These are phyloP conservation scores for Caenorhabditis sp. DNA, from an alignment of 2,888 invertebrate genomes.

Conservation along the genomic window DNA sequence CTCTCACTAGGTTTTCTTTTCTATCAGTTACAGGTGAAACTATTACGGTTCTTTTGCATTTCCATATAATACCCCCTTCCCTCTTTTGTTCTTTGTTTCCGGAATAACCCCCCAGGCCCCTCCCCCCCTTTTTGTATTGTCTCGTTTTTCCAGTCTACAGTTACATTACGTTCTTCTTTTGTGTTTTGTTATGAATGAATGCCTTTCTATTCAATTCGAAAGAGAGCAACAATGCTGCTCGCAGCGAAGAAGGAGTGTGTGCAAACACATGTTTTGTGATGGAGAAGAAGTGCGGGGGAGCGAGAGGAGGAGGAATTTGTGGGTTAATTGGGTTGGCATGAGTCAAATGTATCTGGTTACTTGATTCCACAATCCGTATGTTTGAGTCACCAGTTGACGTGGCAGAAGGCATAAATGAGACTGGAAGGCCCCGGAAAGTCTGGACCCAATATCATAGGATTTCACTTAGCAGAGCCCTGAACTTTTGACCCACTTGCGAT, in stretches of 20 bases:
- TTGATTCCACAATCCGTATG: too few relatives aligned
- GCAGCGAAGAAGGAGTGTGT: background rate
- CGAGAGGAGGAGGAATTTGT: background rate
- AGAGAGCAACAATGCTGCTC: conserved; percentile 9
- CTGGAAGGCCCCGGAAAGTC: too few relatives aligned
- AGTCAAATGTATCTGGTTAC: background rate
- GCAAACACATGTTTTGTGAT: conserved; percentile 15
- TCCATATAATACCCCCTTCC: conserved; percentile 4
- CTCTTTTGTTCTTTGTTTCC: background rate
- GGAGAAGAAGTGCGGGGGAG: background rate
- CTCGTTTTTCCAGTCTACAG: conserved; percentile 14
- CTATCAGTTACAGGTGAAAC: background rate
- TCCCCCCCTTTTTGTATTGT: background rate
- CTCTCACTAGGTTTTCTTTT: background rate
- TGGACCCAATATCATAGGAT: too few relatives aligned
- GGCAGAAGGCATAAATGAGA: too few relatives aligned
- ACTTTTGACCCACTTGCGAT: too few relatives aligned
- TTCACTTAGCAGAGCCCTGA: too few relatives aligned
- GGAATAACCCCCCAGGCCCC: conserved; percentile 7
- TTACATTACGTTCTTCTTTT: conserved; percentile 38
- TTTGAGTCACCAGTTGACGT: too few relatives aligned
- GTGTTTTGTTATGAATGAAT: conserved; percentile 29
- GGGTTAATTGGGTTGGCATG: background rate
- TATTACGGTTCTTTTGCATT: conserved; percentile 10
- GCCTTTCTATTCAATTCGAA: conserved; percentile 18